Percentiles rank a stretch among this genome's conserved stretches.
phyloP scores from a whole-genome alignment of 2,888 invertebrate genomes.

The Epinotia nisella region DNA sequence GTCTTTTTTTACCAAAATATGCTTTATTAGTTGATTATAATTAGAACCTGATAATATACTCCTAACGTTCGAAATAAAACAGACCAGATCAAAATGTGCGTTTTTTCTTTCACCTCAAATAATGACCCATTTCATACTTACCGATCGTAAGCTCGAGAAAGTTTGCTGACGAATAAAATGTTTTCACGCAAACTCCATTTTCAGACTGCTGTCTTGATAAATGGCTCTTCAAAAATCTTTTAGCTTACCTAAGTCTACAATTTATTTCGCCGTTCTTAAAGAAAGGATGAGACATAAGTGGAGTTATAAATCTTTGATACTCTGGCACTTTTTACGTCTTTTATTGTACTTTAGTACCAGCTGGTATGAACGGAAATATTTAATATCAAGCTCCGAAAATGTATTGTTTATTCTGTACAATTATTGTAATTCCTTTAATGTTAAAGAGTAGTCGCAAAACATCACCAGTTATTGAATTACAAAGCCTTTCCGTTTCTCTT shows the following conservation, averaged over 20 bases:
- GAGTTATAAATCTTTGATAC: conserved; percentile 29
- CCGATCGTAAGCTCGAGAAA: background rate
- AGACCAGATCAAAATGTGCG: too few species aligned
- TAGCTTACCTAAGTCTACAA: conserved; percentile 31
- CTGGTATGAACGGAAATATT: conserved; percentile 23
- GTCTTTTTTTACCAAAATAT: too few species aligned
- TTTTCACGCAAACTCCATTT: conserved; percentile 10
- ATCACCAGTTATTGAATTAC: conserved; percentile 30
- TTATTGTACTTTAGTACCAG: conserved; percentile 18
- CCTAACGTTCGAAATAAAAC: too few species aligned
- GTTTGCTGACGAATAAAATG: conserved; percentile 12
- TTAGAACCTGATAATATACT: too few species aligned
- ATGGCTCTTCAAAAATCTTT: conserved; percentile 32
- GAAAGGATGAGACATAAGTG: conserved; percentile 31
- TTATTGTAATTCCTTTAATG: background rate
- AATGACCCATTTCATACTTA: too few species aligned
- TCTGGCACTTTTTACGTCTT: conserved; percentile 21
- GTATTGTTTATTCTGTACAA: background rate
- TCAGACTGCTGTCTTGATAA: conserved; percentile 16
- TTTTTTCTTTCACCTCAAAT: too few species aligned
- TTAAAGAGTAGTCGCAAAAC: conserved; percentile 5
- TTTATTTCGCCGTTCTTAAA: conserved; percentile 29
- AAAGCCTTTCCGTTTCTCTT: conserved; percentile 30
- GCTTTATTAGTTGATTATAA: too few species aligned
- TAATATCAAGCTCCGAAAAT: background rate